Conservation (phyloP, 1,140 invertebrate genomes). For the Ips nitidus region DNA sequence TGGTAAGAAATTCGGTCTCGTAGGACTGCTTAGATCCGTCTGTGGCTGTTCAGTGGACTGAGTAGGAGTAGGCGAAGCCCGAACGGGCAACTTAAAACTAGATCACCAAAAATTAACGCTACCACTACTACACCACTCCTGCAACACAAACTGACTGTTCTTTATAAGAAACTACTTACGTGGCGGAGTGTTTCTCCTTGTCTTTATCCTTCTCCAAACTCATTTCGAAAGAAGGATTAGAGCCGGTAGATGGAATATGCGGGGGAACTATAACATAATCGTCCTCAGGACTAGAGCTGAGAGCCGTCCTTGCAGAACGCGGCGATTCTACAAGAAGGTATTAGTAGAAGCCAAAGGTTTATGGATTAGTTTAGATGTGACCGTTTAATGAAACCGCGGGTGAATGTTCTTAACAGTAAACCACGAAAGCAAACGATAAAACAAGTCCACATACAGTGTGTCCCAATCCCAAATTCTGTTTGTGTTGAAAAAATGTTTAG, state of each 20-base stretch:
- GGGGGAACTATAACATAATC: conserved; percentile 85
- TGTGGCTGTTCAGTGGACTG: not conserved
- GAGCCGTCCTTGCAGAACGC: conserved; percentile 45
- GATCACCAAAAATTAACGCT: no score
- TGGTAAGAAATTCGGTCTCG: conserved; percentile 68
- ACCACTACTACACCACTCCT: not conserved
- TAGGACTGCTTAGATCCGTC: conserved; percentile 57
- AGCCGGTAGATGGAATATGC: conserved; percentile 59
- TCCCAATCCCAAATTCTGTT: no score
- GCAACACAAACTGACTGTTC: not conserved
- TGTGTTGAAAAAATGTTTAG: no score
- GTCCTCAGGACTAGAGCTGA: conserved; percentile 69
- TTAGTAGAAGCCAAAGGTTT: conserved; percentile 28
- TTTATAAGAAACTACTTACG: conserved; percentile 18
- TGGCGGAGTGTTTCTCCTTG: conserved; percentile 28
- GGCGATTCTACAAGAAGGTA: conserved; percentile 51
- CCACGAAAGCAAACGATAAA: no score
- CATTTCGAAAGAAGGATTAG: conserved; percentile 55
- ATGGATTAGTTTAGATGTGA: not conserved
- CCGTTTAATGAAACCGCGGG: no score
- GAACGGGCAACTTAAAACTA: conserved; percentile 34
- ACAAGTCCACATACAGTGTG: no score
- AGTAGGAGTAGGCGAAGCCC: conserved; percentile 28
- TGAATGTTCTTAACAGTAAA: no score
- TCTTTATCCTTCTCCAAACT: conserved; percentile 47